Conservation (phyloP, 2,888 invertebrate genomes). For the Apoda limacodes region DNA sequence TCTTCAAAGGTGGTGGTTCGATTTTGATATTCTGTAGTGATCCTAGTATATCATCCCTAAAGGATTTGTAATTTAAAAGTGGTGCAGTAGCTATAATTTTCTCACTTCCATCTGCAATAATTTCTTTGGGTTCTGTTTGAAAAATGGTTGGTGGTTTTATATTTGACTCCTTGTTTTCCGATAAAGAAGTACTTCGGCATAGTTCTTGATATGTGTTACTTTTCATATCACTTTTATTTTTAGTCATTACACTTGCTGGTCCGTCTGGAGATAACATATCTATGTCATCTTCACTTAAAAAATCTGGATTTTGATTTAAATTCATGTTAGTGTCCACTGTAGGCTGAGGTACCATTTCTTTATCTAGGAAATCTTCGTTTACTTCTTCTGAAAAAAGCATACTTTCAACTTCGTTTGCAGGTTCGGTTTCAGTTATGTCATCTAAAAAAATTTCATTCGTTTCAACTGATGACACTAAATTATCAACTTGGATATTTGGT, state of each 20-base stretch:
- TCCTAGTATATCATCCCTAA: conserved; percentile 3
- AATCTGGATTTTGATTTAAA: too few species aligned
- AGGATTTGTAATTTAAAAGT: conserved; percentile 4
- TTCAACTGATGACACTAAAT: conserved; percentile 2
- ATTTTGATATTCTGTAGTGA: conserved; percentile 1
- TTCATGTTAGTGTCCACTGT: too few species aligned
- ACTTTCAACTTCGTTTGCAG: too few species aligned
- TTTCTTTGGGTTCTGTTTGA: conserved; percentile 22
- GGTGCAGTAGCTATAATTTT: conserved; percentile 15
- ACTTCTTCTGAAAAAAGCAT: too few species aligned
- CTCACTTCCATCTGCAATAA: conserved; percentile 34
- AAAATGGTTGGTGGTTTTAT: too few species aligned
- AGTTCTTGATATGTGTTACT: background rate
- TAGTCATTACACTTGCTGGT: background rate
- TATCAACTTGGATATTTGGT: background rate
- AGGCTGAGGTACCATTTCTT: too few species aligned
- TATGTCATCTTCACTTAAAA: background rate
- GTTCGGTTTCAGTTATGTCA: too few species aligned
- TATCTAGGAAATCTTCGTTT: too few species aligned
- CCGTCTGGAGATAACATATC: background rate
- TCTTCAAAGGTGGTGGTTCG: background rate
- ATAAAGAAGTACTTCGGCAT: background rate
- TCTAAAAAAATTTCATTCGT: too few species aligned
- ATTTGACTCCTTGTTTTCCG: background rate
- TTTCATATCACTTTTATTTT: background rate